These are phyloP conservation scores for Heteromormyrus szaboi DNA, from an alignment of 2,797 vertebrate genomes.

Conservation along the genomic window DNA sequence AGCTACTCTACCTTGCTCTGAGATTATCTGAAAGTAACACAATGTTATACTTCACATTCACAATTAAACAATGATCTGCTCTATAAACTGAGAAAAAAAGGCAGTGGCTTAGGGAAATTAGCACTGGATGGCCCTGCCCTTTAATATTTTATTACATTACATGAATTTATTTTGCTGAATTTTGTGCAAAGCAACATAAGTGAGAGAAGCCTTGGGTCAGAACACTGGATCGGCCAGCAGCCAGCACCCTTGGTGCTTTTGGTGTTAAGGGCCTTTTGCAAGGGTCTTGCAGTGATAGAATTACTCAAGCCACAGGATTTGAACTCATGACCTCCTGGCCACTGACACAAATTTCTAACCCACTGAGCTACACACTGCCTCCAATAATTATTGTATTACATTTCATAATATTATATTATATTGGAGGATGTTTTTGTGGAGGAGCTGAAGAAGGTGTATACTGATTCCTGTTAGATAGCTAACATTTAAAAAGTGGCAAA, in stretches of 20 bases:
- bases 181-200: background rate
- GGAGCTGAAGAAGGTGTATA: background rate
- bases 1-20: background rate
- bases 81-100: background rate
- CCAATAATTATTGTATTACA: background rate
- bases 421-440: background rate
- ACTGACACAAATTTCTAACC: background rate
- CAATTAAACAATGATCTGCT: background rate
- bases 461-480: background rate
- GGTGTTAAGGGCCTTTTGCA: background rate
- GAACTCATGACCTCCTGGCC: background rate
- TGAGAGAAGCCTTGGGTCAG: background rate
- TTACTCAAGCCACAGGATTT: background rate
- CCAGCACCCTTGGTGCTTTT: background rate
- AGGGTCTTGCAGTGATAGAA: background rate
- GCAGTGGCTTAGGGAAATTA: background rate
- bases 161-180: background rate
- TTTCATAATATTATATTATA: background rate
- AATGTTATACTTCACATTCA: background rate
- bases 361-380: background rate
- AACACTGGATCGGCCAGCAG: background rate
- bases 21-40: background rate
- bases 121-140: background rate
- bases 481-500: background rate
- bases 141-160: background rate